phyloP scores from a whole-genome alignment of 1,140 invertebrate genomes.

The Phthorimaea operculella region DNA sequence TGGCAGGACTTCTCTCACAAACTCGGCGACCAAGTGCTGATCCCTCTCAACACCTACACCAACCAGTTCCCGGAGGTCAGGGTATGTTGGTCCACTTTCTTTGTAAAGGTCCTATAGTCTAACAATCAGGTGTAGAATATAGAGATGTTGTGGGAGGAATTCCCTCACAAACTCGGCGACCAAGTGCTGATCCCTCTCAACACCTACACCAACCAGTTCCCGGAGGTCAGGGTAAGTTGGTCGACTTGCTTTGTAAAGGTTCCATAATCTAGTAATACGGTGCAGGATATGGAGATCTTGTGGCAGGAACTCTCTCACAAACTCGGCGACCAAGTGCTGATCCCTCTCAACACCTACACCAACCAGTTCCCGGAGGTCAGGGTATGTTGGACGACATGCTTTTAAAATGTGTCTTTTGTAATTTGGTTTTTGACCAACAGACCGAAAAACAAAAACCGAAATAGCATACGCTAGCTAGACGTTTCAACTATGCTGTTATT shows the following conservation, averaged over 20 bases:
- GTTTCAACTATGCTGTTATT: too few relatives aligned
- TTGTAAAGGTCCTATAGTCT: too few relatives aligned
- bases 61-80: constrained; percentile 91
- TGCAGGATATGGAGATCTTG: constrained; percentile 89
- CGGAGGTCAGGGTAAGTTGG: constrained; percentile 82
- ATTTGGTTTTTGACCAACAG: too few relatives aligned
- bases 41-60: constrained; percentile 94
- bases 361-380: constrained; percentile 91
- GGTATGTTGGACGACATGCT: constrained; percentile 68
- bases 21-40: constrained; percentile 91
- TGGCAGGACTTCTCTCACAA: constrained; percentile 97
- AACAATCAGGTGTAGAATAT: constrained; percentile 89
- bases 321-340: constrained; percentile 91
- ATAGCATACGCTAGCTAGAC: too few relatives aligned
- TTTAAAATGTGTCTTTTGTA: constrained; percentile 81
- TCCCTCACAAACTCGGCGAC: constrained; percentile 93
- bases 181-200: constrained; percentile 94
- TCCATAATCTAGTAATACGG: too few relatives aligned
- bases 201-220: constrained; percentile 92
- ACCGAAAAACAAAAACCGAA: too few relatives aligned
- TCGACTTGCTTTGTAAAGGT: too few relatives aligned
- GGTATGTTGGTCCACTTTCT: constrained; percentile 72
- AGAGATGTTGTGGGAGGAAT: constrained; percentile 95
- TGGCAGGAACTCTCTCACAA: constrained; percentile 97
- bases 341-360: constrained; percentile 94